Conservation (phyloP, 2,113 vertebrate genomes). For the Edolisoma coerulescens region DNA sequence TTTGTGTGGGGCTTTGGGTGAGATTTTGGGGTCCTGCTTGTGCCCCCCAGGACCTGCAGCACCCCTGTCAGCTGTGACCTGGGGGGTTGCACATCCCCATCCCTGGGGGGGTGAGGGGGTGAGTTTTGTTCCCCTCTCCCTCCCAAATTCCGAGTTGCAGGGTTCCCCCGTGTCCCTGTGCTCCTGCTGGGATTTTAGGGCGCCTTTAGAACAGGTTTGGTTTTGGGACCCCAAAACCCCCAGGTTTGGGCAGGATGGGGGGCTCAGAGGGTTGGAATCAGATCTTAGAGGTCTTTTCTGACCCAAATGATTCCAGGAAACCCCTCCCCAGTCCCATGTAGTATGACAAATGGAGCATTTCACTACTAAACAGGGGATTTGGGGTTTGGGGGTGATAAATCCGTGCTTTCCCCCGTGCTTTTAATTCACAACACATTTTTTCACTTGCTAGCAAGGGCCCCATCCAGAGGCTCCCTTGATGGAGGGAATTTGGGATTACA, state of each 20-base stretch:
- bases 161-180: fast-evolving
- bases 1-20: not conserved
- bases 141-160: not conserved
- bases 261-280: not conserved
- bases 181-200: not conserved
- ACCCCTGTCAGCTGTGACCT: not conserved
- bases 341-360: not conserved
- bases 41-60: not conserved
- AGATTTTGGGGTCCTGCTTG: fast-evolving
- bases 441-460: too few species aligned
- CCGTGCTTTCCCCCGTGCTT: fast-evolving
- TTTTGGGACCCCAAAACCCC: fast-evolving
- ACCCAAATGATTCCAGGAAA: not conserved
- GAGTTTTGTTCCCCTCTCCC: not conserved
- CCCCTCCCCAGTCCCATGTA: too few species aligned
- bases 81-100: not conserved
- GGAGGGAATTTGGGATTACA: not conserved
- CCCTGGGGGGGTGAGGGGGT: too few species aligned
- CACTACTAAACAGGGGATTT: fast-evolving
- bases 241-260: not conserved
- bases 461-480: not conserved
- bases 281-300: not conserved
- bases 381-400: too few species aligned
- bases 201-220: not conserved
- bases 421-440: not conserved